Conservation (phyloP, 1,140 invertebrate genomes). For the Brachionus rubens region DNA sequence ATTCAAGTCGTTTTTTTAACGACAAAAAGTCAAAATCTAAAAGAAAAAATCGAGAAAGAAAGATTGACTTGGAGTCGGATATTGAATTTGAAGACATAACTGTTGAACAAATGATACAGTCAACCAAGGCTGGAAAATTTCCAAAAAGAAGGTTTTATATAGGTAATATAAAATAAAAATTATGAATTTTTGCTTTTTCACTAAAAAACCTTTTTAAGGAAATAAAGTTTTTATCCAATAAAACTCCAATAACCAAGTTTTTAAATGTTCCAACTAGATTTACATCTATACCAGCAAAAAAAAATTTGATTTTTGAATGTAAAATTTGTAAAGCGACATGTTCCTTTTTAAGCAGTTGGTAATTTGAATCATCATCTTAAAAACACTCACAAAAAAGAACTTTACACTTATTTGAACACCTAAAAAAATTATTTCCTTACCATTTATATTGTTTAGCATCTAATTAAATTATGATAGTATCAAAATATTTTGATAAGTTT, state of each 20-base stretch:
- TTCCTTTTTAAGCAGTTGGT: neutral
- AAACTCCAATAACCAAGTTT: neutral
- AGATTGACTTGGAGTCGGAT: too few relatives aligned
- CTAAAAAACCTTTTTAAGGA: neutral
- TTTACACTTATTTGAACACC: neutral
- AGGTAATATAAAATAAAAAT: neutral
- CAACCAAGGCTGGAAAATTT: neutral
- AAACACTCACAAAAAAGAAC: neutral
- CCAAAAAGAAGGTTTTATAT: neutral
- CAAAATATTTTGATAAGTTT: too few relatives aligned
- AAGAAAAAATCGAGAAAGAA: too few relatives aligned
- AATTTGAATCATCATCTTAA: constrained; percentile 22
- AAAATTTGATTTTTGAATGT: neutral
- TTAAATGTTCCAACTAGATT: neutral
- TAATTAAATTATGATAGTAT: too few relatives aligned
- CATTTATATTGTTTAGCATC: too few relatives aligned
- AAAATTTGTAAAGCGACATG: neutral
- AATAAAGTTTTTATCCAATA: neutral
- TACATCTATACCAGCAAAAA: neutral
- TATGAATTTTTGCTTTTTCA: neutral
- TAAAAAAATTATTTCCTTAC: too few relatives aligned
- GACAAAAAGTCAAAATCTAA: too few relatives aligned
- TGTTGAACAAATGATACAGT: too few relatives aligned
- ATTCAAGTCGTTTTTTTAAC: too few relatives aligned
- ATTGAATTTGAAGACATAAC: too few relatives aligned